These are phyloP conservation scores for Pipistrellus nathusii DNA, from an alignment of 2,797 vertebrate genomes.

Conservation along the genomic window DNA sequence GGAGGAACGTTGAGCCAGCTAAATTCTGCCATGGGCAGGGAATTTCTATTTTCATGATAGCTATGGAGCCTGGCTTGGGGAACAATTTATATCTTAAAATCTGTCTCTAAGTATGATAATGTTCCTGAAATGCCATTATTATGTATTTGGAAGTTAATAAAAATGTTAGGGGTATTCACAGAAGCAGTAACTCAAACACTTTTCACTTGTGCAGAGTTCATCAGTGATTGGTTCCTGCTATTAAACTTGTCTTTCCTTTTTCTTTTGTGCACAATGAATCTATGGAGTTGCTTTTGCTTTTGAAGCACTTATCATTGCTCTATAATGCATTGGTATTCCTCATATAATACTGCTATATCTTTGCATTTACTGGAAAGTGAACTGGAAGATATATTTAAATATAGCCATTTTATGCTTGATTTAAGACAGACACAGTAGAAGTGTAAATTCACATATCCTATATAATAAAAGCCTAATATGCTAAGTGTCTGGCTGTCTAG, in stretches of 20 bases:
- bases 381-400: slow-evolving; percentile 23
- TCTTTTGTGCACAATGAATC: slow-evolving; percentile 6
- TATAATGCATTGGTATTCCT: not conserved
- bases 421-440: not conserved
- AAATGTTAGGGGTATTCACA: slow-evolving; percentile 51
- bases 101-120: slow-evolving; percentile 39
- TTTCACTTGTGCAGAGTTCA: slow-evolving; percentile 29
- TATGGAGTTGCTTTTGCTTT: not conserved
- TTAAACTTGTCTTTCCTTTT: slow-evolving; percentile 62
- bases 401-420: not conserved
- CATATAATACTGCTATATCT: not conserved
- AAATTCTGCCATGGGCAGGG: not conserved
- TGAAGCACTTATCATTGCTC: slow-evolving; percentile 58
- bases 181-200: slow-evolving; percentile 47
- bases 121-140: slow-evolving; percentile 62
- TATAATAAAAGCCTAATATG: too few relatives aligned
- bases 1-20: not conserved
- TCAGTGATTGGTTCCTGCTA: not conserved
- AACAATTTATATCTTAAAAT: slow-evolving; percentile 56
- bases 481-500: too few relatives aligned
- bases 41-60: not conserved
- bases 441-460: not conserved
- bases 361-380: not conserved
- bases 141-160: slow-evolving; percentile 72
- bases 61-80: not conserved